Conservation (phyloP, 1,140 invertebrate genomes). For the Pogonus chalceus region DNA sequence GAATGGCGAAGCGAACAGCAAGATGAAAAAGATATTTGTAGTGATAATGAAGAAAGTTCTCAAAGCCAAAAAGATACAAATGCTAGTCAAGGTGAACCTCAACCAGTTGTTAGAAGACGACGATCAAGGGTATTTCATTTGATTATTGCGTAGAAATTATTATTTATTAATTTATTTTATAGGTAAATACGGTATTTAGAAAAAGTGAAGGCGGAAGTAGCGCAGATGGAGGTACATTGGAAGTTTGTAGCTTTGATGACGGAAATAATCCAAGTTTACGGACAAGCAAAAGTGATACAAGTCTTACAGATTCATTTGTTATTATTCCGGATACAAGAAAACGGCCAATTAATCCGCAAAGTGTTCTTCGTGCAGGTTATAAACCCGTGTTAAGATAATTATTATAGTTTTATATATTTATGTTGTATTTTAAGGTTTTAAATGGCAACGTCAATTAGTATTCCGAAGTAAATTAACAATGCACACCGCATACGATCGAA, state of each 20-base stretch:
- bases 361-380: conserved; percentile 48
- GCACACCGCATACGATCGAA: conserved; percentile 96
- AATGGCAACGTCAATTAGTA: conserved; percentile 86
- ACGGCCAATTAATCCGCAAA: conserved; percentile 45
- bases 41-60: conserved; percentile 42
- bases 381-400: background rate
- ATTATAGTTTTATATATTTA: background rate
- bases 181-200: conserved; percentile 52
- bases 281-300: conserved; percentile 82
- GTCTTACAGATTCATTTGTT: conserved; percentile 83
- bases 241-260: conserved; percentile 30
- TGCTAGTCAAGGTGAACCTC: conserved; percentile 38
- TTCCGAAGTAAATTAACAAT: conserved; percentile 95
- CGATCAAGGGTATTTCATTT: conserved; percentile 50
- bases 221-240: conserved; percentile 29
- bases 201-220: conserved; percentile 50
- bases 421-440: conserved; percentile 48
- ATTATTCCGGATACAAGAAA: conserved; percentile 52
- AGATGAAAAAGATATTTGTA: conserved; percentile 57
- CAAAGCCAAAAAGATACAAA: conserved; percentile 1
- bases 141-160: too few species aligned
- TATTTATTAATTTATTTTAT: too few species aligned
- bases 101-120: conserved; percentile 42
- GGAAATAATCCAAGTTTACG: conserved; percentile 46
- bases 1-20: conserved; percentile 57